These are phyloP conservation scores for Octomys mimax DNA, from an alignment of 2,797 vertebrate genomes.

Conservation along the genomic window DNA sequence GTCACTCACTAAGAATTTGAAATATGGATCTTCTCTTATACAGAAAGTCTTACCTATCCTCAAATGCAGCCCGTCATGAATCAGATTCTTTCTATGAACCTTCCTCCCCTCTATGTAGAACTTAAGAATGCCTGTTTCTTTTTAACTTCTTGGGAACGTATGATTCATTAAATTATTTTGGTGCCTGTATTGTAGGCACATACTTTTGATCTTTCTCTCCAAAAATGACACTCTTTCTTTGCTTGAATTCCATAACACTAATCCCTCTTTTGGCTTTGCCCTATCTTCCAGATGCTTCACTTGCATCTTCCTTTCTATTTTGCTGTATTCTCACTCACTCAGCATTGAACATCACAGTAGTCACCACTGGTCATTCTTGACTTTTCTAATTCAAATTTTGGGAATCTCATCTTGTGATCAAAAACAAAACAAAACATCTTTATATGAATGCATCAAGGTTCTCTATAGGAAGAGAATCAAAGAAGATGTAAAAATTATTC, in stretches of 20 bases:
- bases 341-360: not conserved
- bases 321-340: not conserved
- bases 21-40: not conserved
- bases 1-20: not conserved
- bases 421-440: not conserved
- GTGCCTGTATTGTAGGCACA: rapidly evolving
- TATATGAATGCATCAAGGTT: not conserved
- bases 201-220: not conserved
- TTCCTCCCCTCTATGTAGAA: not conserved
- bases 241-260: not conserved
- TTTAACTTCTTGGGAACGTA: not conserved
- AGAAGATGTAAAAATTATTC: not conserved
- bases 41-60: not conserved
- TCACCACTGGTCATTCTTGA: not conserved
- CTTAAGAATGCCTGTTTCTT: not conserved
- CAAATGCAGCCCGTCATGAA: not conserved
- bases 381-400: not conserved
- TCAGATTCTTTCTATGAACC: not conserved
- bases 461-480: not conserved
- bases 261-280: not conserved
- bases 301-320: not conserved
- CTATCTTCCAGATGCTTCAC: not conserved
- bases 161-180: not conserved
- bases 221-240: not conserved
- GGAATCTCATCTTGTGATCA: not conserved